These are phyloP conservation scores for Magallana ariakensis DNA, from an alignment of 1,140 invertebrate species.

Conservation along the genomic window DNA sequence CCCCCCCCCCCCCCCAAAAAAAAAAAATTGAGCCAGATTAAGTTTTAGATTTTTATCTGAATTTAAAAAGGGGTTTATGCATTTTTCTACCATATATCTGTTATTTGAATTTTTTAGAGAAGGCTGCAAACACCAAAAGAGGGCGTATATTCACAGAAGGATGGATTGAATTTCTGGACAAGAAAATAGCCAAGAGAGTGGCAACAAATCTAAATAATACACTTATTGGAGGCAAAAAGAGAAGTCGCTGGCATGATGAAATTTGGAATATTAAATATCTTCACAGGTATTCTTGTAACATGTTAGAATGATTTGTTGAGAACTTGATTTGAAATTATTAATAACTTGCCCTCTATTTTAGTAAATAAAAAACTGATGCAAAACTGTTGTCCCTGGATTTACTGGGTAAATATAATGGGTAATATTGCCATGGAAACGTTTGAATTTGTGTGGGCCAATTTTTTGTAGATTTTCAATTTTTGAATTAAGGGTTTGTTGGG, in stretches of 20 bases:
- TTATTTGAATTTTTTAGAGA: conserved; percentile 64
- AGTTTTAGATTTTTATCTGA: not conserved
- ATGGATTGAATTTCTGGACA: conserved; percentile 97
- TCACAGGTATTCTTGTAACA: conserved; percentile 71
- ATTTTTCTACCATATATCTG: not conserved
- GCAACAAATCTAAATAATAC: conserved; percentile 90
- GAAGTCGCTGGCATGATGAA: conserved; percentile 91
- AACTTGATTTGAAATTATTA: too few species aligned
- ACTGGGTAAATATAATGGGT: too few species aligned
- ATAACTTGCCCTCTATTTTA: too few species aligned
- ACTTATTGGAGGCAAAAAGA: conserved; percentile 90
- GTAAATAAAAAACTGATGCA: too few species aligned
- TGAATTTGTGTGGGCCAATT: too few species aligned
- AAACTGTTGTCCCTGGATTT: too few species aligned
- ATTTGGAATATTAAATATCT: conserved; percentile 98
- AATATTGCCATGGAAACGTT: too few species aligned
- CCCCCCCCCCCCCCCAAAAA: too few species aligned
- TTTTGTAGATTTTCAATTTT: too few species aligned
- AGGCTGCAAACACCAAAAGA: conserved; percentile 76
- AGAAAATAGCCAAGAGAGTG: conserved; percentile 92
- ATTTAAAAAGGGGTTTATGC: not conserved
- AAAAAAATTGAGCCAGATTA: too few species aligned
- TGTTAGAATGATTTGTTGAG: too few species aligned
- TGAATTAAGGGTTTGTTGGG: too few species aligned
- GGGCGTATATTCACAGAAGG: conserved; percentile 90